A percentile compares a stretch with the other conserved stretches of the same genome.
Evolutionary conservation across 2,888 invertebrate species (phyloP).

Genomic region (Metalampra italica): DNA sequence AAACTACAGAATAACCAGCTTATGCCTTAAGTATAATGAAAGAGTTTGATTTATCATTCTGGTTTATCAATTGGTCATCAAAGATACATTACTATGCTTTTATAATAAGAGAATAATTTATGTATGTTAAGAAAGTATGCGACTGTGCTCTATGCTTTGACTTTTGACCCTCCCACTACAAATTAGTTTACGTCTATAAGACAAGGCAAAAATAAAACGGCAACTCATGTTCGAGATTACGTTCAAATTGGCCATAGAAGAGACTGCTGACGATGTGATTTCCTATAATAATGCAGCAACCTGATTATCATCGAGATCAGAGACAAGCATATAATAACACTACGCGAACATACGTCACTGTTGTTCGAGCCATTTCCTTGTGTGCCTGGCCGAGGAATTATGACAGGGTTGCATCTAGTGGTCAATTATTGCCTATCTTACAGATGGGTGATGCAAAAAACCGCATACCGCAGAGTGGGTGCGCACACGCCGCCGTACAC

Average conservation of each 20-base stretch:
- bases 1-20: constrained; percentile 23
- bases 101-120: constrained; percentile 53
- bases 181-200: background rate
- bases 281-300: constrained; percentile 2
- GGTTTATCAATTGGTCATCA: constrained; percentile 55
- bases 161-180: constrained; percentile 6
- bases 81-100: constrained; percentile 52
- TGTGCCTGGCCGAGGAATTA: constrained; percentile 15
- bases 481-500: constrained; percentile 29
- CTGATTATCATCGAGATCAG: constrained; percentile 13
- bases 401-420: constrained; percentile 23
- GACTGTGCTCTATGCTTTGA: constrained; percentile 24
- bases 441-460: constrained; percentile 53
- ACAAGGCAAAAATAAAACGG: background rate
- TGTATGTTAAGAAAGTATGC: constrained; percentile 35
- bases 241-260: background rate
- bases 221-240: background rate
- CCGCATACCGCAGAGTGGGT: constrained; percentile 43
- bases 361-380: constrained; percentile 40
- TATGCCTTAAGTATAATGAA: constrained; percentile 18
- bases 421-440: constrained; percentile 42
- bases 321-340: constrained; percentile 32
- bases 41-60: constrained; percentile 51
- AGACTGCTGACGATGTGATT: background rate
- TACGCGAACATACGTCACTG: constrained; percentile 22